phyloP scores from a whole-genome alignment of 2,888 invertebrate genomes.

The Harpalus rufipes region DNA sequence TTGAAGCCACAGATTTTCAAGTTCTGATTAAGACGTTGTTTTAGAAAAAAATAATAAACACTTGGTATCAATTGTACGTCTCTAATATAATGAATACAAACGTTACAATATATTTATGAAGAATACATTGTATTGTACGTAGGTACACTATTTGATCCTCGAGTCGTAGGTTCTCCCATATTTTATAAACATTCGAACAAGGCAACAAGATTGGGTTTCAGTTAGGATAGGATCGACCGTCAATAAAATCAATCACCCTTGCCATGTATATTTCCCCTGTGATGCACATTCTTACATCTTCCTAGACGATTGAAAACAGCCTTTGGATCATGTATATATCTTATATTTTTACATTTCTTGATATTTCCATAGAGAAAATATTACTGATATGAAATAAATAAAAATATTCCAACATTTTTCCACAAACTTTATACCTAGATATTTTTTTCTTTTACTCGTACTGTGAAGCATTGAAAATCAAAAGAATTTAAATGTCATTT shows the following conservation, averaged over 20 bases:
- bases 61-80: too few relatives aligned
- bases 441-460: too few relatives aligned
- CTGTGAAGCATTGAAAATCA: too few relatives aligned
- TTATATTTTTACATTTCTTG: neutral
- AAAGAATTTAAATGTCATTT: too few relatives aligned
- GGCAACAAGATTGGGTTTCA: neutral
- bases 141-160: too few relatives aligned
- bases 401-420: neutral
- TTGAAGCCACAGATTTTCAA: too few relatives aligned
- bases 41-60: too few relatives aligned
- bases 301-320: neutral
- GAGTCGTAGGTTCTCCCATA: neutral
- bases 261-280: neutral
- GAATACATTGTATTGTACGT: too few relatives aligned
- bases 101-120: too few relatives aligned
- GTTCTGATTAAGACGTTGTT: too few relatives aligned
- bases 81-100: too few relatives aligned
- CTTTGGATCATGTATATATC: neutral
- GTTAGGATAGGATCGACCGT: neutral
- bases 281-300: neutral
- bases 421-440: too few relatives aligned
- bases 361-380: neutral
- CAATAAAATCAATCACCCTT: neutral
- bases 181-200: neutral
- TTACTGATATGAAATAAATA: neutral